phyloP scores from a whole-genome alignment of 2,888 invertebrate genomes.

The Andrena camellia region DNA sequence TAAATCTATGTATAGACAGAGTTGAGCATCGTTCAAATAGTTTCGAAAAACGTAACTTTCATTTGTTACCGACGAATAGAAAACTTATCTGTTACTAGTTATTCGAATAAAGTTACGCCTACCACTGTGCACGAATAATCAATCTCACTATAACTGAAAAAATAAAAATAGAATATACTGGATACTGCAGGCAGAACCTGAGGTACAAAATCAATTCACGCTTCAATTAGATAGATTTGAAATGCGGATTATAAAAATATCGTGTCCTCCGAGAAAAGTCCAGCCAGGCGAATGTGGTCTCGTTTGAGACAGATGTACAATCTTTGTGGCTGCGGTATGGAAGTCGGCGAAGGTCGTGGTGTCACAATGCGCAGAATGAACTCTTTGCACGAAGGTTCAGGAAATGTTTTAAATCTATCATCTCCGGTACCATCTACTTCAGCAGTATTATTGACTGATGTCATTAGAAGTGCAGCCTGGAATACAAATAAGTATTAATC shows the following conservation, averaged over 20 bases:
- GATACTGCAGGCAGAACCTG: not conserved
- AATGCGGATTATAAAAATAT: conserved; percentile 86
- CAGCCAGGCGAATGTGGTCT: conserved; percentile 90
- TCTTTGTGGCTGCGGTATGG: conserved; percentile 88
- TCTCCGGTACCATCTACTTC: conserved; percentile 77
- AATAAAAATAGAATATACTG: not conserved
- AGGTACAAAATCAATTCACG: not conserved
- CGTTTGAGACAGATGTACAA: conserved; percentile 90
- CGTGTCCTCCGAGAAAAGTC: conserved; percentile 93
- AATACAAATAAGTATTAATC: conserved; percentile 12
- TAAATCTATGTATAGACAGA: not conserved
- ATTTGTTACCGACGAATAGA: not conserved
- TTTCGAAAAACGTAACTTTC: not conserved
- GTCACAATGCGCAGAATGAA: conserved; percentile 88
- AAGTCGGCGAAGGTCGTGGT: conserved; percentile 88
- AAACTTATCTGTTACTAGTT: not conserved
- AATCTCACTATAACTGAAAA: not conserved
- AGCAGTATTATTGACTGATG: conserved; percentile 78
- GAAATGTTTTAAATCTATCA: conserved; percentile 84
- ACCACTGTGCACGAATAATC: not conserved
- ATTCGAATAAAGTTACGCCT: not conserved
- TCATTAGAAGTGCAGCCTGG: conserved; percentile 86
- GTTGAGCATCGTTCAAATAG: not conserved
- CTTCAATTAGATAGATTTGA: not conserved
- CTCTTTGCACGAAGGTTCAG: conserved; percentile 88